Evolutionary conservation across 2,113 vertebrate species (phyloP), one percentile per base, ranked within the genome.

Genomic region (Oenanthe oenanthe): DNA sequence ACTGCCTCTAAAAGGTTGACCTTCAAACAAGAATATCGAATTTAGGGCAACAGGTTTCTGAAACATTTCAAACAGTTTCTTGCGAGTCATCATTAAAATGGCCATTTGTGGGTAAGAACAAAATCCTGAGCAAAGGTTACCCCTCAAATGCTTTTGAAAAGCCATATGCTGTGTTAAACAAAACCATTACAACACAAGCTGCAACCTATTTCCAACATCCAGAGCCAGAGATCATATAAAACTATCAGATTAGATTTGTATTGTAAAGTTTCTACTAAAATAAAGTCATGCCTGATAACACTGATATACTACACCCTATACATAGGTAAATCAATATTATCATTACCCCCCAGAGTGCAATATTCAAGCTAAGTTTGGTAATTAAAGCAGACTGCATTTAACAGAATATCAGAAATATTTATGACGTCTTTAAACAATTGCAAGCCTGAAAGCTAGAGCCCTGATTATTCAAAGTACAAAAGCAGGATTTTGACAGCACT

Each of bases 211-310:
- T 93, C 78, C 89, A 94, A 61, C 72, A 84, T 92, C 71, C 89
- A 85, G 88, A 92, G 88, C 70, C 80, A 96, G 58, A 88, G 71
- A 77, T 74, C 84, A 29, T 66, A 78, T 71, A 78, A 91, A 94
- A 70, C 94, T 63, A 80, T 86, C 88, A 89, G 90, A 82, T 72
- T 84, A 80, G 80, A 57, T 95, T 95, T 95, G 91, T 88, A 85
- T 22, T 60, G 71, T 51, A 78, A 74, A 88, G 62, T 85, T 89
- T 74, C 57, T 85, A 65, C 63, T 90, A 56, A 74, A 88, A 93
- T 76, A 89, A 95, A 96, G 92, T 82, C 85, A 82, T 1, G 16
- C 57, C 89, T 76, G 85, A 79, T 74, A 87, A 73, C 34, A 42
- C 47, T 88, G 56, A 89, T 81, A 51, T 47, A 53, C 34, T 47